A percentile compares a stretch with the other conserved stretches of the same genome.
These are phyloP conservation scores for Euphysa ruthae DNA, from an alignment of 30 jellyfish, hydroid and myxozoan species.

Conservation along the genomic window DNA sequence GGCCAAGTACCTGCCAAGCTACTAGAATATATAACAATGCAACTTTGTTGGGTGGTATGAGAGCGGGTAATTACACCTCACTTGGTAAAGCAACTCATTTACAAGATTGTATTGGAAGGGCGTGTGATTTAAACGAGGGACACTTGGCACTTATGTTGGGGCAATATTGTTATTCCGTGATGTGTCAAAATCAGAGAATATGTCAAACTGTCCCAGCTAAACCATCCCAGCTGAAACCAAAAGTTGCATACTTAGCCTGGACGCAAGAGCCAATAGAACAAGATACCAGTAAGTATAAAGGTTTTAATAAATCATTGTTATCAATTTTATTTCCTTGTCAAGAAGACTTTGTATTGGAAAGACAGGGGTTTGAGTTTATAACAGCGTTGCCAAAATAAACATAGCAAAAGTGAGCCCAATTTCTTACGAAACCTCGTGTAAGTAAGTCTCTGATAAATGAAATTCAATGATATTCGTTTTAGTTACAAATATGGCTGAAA, in stretches of 20 bases:
- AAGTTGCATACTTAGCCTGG: slow-evolving; percentile 96
- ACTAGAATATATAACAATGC: slow-evolving; percentile 83
- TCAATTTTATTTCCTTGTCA: neutral
- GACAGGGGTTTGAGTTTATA: neutral
- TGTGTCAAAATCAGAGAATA: slow-evolving; percentile 83
- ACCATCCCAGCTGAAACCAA: slow-evolving; percentile 88
- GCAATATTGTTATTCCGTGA: slow-evolving; percentile 83
- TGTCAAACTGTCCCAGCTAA: slow-evolving; percentile 94
- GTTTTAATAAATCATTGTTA: neutral
- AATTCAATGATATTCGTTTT: neutral
- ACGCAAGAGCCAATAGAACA: slow-evolving; percentile 97
- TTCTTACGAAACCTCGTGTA: neutral
- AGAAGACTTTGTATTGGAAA: neutral
- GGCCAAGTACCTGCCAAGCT: slow-evolving; percentile 97
- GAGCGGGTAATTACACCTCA: slow-evolving; percentile 93
- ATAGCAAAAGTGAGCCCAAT: too few species aligned
- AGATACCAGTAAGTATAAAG: slow-evolving; percentile 68
- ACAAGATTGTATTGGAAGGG: slow-evolving; percentile 91
- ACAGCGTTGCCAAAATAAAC: neutral
- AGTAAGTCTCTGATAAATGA: neutral
- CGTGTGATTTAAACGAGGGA: slow-evolving; percentile 95
- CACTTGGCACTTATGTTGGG: slow-evolving; percentile 95
- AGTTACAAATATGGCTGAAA: slow-evolving; percentile 97
- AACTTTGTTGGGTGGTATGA: slow-evolving; percentile 84
- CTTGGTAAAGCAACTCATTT: slow-evolving; percentile 86